phyloP scores from a whole-genome alignment of 2,888 invertebrate species.

The Idaea aversata region DNA sequence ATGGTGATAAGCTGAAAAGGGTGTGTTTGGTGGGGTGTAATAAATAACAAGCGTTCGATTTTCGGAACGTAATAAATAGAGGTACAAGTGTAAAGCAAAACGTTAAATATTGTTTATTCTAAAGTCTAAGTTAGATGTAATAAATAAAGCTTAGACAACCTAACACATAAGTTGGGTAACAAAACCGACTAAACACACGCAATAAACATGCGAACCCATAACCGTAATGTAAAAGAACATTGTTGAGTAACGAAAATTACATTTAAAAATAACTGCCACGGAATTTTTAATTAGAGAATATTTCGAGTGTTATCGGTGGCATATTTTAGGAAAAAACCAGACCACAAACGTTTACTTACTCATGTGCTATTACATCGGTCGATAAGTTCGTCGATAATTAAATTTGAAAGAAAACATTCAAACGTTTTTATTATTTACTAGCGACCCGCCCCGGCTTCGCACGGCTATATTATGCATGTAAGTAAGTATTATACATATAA shows the following conservation, averaged over 20 bases:
- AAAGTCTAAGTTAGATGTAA: background rate
- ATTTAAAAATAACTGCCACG: background rate
- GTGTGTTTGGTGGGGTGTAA: background rate
- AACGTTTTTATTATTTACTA: no score
- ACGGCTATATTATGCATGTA: no score
- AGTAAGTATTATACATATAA: no score
- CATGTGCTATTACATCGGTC: background rate
- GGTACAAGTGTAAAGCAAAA: background rate
- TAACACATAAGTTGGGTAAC: background rate
- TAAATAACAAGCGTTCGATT: background rate
- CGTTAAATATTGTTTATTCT: background rate
- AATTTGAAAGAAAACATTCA: no score
- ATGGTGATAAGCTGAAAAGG: background rate
- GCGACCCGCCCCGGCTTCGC: no score
- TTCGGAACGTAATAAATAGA: background rate
- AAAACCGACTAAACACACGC: background rate
- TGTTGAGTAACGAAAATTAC: background rate
- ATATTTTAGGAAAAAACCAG: background rate
- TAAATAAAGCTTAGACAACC: background rate
- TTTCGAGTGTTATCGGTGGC: background rate
- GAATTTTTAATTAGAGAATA: conserved; percentile 1
- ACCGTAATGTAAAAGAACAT: background rate
- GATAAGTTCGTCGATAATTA: background rate
- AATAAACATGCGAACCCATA: background rate
- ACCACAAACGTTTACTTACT: no score